phyloP scores from a whole-genome alignment of 2,888 invertebrate genomes.

The Drymonia ruficornis region DNA sequence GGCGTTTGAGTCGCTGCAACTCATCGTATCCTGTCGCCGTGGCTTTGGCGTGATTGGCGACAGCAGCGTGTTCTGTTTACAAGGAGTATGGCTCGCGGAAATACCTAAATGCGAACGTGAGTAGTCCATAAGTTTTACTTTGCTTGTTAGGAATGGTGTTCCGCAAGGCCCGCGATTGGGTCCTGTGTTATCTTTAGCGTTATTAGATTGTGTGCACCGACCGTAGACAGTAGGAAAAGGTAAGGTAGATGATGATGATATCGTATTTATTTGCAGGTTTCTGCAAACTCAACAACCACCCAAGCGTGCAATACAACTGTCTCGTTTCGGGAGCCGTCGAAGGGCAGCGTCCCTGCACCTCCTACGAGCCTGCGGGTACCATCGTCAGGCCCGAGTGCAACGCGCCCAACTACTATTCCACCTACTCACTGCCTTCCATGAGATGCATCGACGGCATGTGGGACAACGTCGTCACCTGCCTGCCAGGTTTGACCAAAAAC shows the following conservation, averaged over 20 bases:
- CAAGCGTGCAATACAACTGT: constrained; percentile 55
- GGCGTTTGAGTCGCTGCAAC: constrained; percentile 34
- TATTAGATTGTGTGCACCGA: too few species aligned
- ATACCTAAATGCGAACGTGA: constrained; percentile 43
- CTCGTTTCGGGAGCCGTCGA: constrained; percentile 28
- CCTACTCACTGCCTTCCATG: constrained; percentile 45
- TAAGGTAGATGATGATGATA: too few species aligned
- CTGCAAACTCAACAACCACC: constrained; percentile 50
- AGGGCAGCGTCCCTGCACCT: constrained; percentile 45
- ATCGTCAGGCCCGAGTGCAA: constrained; percentile 50
- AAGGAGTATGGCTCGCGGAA: constrained; percentile 50
- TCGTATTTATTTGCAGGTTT: too few species aligned
- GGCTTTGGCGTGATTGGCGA: constrained; percentile 50
- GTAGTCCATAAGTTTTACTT: constrained; percentile 17
- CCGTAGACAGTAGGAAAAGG: too few species aligned
- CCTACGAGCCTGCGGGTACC: constrained; percentile 52
- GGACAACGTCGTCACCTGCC: constrained; percentile 53
- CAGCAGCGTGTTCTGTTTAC: constrained; percentile 43
- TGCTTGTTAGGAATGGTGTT: not conserved
- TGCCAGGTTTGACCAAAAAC: constrained; percentile 58
- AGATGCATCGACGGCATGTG: constrained; percentile 56
- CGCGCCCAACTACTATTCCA: constrained; percentile 57
- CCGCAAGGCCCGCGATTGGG: constrained; percentile 10
- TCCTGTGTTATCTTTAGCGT: not conserved
- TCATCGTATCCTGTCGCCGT: constrained; percentile 55